Conservation (phyloP, 2,797 vertebrate species). For the Tenualosa ilisha region DNA sequence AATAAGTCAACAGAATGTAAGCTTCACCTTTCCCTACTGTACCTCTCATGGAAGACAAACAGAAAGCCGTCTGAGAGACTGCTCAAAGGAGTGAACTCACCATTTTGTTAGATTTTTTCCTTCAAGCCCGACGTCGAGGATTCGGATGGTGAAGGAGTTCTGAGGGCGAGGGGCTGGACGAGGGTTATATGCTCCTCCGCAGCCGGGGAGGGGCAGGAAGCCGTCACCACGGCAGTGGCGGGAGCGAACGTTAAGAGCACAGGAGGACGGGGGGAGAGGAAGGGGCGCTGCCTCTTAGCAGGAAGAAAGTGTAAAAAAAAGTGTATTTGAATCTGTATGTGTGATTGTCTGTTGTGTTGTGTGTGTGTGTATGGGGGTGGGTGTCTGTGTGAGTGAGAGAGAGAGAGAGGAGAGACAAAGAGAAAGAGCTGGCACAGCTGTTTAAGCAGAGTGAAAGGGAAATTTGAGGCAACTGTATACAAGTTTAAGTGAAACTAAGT, state of each 20-base stretch:
- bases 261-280: not conserved
- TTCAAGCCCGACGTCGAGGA: conserved; percentile 18
- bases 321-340: no score
- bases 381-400: not conserved
- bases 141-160: conserved; percentile 12
- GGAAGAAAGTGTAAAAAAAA: no score
- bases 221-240: not conserved
- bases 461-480: not conserved
- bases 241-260: conserved; percentile 10
- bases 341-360: not conserved
- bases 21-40: not conserved
- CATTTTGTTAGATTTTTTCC: conserved; percentile 15
- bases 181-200: not conserved
- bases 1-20: not conserved
- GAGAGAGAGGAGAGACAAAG: not conserved
- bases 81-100: not conserved
- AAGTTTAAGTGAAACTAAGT: not conserved
- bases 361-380: not conserved
- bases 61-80: not conserved
- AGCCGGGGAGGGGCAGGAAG: not conserved
- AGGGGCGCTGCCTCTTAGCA: not conserved
- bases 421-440: not conserved
- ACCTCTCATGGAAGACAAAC: not conserved
- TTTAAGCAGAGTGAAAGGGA: not conserved
- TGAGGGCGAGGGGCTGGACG: not conserved